Base-by-base conservation (phyloP, 53 echinoderm and acorn worm genomes). In the Crossaster papposus region DNA sequence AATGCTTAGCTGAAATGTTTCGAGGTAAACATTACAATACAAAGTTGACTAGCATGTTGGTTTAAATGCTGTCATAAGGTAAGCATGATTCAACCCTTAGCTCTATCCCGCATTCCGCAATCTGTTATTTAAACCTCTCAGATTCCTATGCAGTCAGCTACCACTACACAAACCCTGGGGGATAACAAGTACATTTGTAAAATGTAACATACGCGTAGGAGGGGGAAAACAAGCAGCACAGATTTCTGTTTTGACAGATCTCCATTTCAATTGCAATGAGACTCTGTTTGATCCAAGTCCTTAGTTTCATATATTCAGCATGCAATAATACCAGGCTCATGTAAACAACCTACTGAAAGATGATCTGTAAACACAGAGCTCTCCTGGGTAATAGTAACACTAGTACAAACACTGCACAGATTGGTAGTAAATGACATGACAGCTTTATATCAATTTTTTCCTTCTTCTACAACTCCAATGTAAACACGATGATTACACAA, bases 341-440 rank as follows among this genome's bases (percentile, higher is more conserved):
- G 68, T 68, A 68, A 68, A 68, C 68, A 68, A 28, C 22, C 68
- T 8, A 68, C 68, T 68, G 68, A 68, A 26, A 68, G 68, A 68
- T 68, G n/a, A 26, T 68, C 10, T 26, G 68, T 68, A 68, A 68
- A 68, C 28, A 24, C 2, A 4, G 28, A 44, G 9, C 1, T 5
- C 44, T 18, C 6, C 7, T 11, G 24, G 28, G 68, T 18, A 23
- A 23, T 5, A 26, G 28, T 28, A 11, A n/a, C 28, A 68, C 1
- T 23, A 68, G 64, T 68, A 11, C 24, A 68, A 68, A 68, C 68
- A 68, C 68, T 68, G 11, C 28, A 68, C n/a, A n/a, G n/a, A n/a
- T 4, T 1, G 28, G 28, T 11, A 68, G 10, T 24, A 68, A n/a
- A n/a, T 2, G 68, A 18, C 68, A 68, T 68, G 28, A 9, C 44